Base-by-base conservation (phyloP, 2,888 invertebrate species). In the Onthophagus sagittarius region DNA sequence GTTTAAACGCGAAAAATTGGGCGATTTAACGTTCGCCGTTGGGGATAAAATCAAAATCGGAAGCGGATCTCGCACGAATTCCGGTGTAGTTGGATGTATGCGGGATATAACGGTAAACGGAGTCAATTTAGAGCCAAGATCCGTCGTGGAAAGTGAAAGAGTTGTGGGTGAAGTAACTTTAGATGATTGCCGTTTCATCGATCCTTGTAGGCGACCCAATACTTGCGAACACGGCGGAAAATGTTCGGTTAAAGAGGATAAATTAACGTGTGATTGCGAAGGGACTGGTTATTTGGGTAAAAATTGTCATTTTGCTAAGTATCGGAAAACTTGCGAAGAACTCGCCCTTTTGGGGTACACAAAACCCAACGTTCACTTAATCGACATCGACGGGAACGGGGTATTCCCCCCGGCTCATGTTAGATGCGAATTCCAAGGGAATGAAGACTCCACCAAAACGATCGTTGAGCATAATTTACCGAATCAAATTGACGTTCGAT, bases 331-430 rank as follows among this genome's bases (percentile, higher is more conserved):
- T 0, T 98, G 97, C 83, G 97, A 97, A 85, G 97, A 97, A 81
- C 84, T 97, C 73, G 96, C 96, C 0, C 87, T 97, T 5, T 86
- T 96, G 13, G 86, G 97, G 0, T 94, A 94, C 81, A 95, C 94
- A 0, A 91, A 94, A 78, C 95, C 96, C 62, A 96, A 96, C 79
- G 95, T 96, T 0, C 97, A 96, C 83, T 90, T 93, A 67, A 96
- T 97, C 79, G 97, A 98, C 82, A 95, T 97, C 72, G 97, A 98
- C 82, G 96, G 97, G 0, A 96, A 96, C 82, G 97, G 97, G 0
- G 91, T 93, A 74, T 94, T 96, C 82, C 95, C 96, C 2, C 97
- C 97, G 0, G 95, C 96, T 0, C 92, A 95, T 80, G 97, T 97
- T 0, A 93, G 95, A 80, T 98, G 97, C 83, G 94, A 96, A 82